Evolutionary conservation across 2,797 vertebrate species (phyloP).

Genomic region (Anisognathus igniventris): DNA sequence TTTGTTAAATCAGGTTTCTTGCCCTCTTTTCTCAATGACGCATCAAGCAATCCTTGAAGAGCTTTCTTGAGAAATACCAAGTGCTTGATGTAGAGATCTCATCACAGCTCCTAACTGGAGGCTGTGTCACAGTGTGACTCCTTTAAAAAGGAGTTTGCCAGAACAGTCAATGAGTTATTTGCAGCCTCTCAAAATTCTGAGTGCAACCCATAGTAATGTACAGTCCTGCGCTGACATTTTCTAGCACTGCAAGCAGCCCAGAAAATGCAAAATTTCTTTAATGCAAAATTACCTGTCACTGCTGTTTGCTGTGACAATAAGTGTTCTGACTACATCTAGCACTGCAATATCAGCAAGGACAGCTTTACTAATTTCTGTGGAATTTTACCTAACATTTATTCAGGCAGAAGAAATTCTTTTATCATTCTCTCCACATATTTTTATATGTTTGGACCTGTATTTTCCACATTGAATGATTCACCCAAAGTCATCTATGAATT

Average conservation of each 20-base stretch:
- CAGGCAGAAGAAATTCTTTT: not conserved
- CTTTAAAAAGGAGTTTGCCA: not conserved
- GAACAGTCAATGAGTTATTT: not conserved
- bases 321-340: not conserved
- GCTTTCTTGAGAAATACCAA: not conserved
- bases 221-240: not conserved
- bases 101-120: not conserved
- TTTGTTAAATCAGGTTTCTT: not conserved
- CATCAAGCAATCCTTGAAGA: not conserved
- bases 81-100: not conserved
- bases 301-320: not conserved
- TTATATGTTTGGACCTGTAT: not conserved
- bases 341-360: not conserved
- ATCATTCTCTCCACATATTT: not conserved
- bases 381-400: not conserved
- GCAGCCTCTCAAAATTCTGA: not conserved
- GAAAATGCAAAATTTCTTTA: not conserved
- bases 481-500: not conserved
- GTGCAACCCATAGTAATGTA: fast-evolving
- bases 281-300: not conserved
- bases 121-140: not conserved
- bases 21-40: not conserved
- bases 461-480: not conserved
- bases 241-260: not conserved
- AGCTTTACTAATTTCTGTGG: not conserved